Conservation (phyloP, 2,113 vertebrate species). For the Tachysurus vachellii region DNA sequence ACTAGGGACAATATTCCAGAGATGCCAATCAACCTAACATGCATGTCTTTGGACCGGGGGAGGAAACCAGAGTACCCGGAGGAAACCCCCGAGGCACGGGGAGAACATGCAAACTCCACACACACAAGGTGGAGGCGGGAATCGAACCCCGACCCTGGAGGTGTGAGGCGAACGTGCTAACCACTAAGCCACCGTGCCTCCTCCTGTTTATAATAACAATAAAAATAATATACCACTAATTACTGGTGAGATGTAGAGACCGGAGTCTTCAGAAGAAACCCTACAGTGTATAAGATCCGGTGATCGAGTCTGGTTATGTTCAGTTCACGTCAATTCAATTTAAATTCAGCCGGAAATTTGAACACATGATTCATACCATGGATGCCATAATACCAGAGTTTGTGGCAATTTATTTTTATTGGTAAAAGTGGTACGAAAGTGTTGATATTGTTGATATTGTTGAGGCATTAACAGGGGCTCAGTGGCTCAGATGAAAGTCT, state of each 20-base stretch:
- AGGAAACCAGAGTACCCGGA: too few relatives aligned
- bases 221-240: neutral
- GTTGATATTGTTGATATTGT: neutral
- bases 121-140: too few relatives aligned
- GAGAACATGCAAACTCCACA: too few relatives aligned
- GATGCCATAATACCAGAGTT: neutral
- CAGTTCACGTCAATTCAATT: neutral
- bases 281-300: neutral
- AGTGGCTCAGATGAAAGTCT: neutral
- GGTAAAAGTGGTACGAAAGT: neutral
- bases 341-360: neutral
- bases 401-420: neutral
- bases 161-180: too few relatives aligned
- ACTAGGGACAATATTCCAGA: too few relatives aligned
- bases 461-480: neutral
- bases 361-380: neutral
- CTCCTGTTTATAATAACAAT: neutral
- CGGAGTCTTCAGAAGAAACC: neutral
- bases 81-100: too few relatives aligned
- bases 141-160: too few relatives aligned
- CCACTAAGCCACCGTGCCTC: too few relatives aligned
- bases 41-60: too few relatives aligned
- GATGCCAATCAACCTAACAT: too few relatives aligned
- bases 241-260: neutral
- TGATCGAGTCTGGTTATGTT: neutral